Evolutionary conservation across 2,888 invertebrate species (phyloP), one percentile per base, ranked within the genome.

Genomic region (Andricus quercusramuli): DNA sequence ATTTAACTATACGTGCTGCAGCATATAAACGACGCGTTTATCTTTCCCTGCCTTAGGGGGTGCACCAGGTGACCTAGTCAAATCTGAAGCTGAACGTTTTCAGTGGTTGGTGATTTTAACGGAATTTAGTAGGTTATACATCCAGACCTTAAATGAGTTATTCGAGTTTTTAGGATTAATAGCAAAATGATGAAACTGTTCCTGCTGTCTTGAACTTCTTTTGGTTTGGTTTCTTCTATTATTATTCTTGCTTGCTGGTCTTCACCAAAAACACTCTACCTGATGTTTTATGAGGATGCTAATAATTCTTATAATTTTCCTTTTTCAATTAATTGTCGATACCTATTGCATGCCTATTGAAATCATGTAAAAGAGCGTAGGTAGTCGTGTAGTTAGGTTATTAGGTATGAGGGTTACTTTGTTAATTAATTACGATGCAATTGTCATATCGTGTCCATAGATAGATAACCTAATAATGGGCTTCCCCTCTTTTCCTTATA

Each of bases 21-120:
- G 74, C n/a, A 74, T 74, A 74, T 74, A 59, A 74, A 56, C 56
- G 74, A 74, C 74, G 74, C 56, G 74, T 74, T 74, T 74, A 74
- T 74, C 74, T 59, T 56, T 32, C 22, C 56, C n/a, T 37, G 74
- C 74, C 74, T 74, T 2, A 74, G 74, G 74, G 74, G 56, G 13
- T 13, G n/a, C 56, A 74, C 74, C 74, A 74, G 56, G 37, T 74
- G 56, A 56, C 37, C 74, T 74, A 56, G 15, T 74, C 56, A 32
- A 56, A 56, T 59, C 32, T 32, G 29, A 74, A 62, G 62, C 15
- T 29, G 25, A 25, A 25, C 29, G 13, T 74, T 74, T 74, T 8
- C 68, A 68, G 25, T 25, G 25, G 47, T 25, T 17, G 17, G 17
- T 25, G 64, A 29, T 25, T 25, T 64, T 29, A 25, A 64, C 29